These are phyloP conservation scores for Patiria miniata DNA, from an alignment of 35 echinoderm and acorn worm species.

Conservation along the genomic window DNA sequence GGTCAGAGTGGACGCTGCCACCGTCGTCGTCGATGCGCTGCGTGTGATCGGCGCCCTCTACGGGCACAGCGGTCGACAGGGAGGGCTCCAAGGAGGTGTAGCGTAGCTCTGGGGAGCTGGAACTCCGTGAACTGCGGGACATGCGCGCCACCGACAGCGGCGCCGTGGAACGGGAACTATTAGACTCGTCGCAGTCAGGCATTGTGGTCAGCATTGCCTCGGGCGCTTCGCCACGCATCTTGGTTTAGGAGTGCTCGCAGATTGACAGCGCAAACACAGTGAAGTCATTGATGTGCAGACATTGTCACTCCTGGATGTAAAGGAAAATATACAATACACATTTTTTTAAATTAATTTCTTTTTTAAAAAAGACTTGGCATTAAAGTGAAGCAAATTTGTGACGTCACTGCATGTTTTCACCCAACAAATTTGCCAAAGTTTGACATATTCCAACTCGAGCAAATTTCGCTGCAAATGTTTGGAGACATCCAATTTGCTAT, in stretches of 20 bases:
- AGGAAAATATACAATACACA: no score
- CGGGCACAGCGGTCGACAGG: conserved; percentile 23
- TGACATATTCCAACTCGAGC: no score
- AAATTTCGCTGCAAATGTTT: no score
- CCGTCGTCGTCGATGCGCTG: neutral
- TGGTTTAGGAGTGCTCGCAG: neutral
- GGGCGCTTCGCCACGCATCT: conserved; percentile 27
- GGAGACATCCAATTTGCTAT: no score
- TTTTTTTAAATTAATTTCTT: no score
- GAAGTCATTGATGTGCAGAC: neutral
- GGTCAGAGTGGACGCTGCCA: conserved; percentile 60
- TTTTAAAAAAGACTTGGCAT: no score
- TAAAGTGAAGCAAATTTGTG: no score
- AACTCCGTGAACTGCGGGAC: conserved; percentile 88
- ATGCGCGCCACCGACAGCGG: conserved; percentile 65
- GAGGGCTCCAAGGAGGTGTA: conserved; percentile 62
- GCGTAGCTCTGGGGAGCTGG: conserved; percentile 82
- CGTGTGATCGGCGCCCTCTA: conserved; percentile 40
- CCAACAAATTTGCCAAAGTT: no score
- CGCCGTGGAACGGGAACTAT: conserved; percentile 86
- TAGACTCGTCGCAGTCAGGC: conserved; percentile 89
- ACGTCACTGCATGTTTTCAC: no score
- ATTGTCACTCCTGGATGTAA: neutral
- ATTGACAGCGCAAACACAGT: neutral
- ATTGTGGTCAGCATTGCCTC: conserved; percentile 36